These are phyloP conservation scores for Gambelia wislizenii DNA, from an alignment of 2,797 vertebrate species.

Conservation along the genomic window DNA sequence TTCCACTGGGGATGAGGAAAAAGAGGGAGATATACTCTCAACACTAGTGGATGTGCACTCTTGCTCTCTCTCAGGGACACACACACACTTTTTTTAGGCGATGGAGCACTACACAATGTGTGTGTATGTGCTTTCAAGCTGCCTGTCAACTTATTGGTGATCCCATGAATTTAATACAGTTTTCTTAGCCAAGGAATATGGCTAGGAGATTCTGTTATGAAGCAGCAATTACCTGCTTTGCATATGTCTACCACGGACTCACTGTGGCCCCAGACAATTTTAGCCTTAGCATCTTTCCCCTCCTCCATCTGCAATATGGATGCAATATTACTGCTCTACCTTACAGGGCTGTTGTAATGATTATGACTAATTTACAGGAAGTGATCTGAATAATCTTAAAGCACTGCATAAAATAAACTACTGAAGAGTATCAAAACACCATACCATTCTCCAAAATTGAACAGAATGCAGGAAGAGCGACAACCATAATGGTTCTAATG, in stretches of 20 bases:
- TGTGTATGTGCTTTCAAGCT: too few relatives aligned
- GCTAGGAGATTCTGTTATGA: neutral
- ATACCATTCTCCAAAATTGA: neutral
- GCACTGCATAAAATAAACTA: neutral
- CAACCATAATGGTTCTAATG: neutral
- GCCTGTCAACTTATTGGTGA: too few relatives aligned
- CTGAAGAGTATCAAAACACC: neutral
- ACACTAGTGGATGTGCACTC: neutral
- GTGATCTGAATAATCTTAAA: neutral
- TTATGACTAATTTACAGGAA: neutral
- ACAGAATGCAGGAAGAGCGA: neutral
- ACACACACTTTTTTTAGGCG: neutral
- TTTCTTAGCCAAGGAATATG: neutral
- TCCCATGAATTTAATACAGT: neutral
- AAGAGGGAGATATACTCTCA: neutral
- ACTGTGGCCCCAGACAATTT: accelerated
- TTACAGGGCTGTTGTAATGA: neutral
- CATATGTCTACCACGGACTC: too few relatives aligned
- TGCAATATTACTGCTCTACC: neutral
- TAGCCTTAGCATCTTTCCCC: too few relatives aligned
- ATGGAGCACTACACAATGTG: neutral
- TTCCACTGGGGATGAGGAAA: neutral
- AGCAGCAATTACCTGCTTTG: neutral
- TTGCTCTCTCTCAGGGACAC: neutral
- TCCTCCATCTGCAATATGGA: neutral